Conservation (phyloP, 2,113 vertebrate species). For the Lontra canadensis region DNA sequence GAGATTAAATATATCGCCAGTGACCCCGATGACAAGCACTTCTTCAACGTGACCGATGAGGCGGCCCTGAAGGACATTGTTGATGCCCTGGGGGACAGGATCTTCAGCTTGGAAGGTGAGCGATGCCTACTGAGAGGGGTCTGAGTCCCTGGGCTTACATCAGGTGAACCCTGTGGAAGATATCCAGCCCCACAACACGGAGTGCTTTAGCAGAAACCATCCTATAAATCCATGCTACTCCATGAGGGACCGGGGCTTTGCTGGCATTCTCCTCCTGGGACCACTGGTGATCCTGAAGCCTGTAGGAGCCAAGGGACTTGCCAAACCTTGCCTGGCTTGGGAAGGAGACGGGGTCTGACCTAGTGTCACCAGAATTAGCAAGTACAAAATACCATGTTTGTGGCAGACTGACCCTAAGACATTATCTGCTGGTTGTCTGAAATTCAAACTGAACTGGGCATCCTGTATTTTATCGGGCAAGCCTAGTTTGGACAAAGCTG, state of each 20-base stretch:
- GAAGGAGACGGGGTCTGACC: background rate
- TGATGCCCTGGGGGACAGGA: conserved; percentile 94
- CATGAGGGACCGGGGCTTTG: accelerated
- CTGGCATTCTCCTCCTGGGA: background rate
- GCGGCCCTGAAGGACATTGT: conserved; percentile 97
- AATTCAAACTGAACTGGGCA: background rate
- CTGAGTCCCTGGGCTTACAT: accelerated
- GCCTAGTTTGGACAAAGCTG: background rate
- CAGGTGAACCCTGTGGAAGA: background rate
- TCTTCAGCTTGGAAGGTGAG: conserved; percentile 96
- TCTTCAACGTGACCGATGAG: conserved; percentile 97
- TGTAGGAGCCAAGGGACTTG: background rate
- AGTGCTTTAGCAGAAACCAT: background rate
- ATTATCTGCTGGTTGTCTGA: background rate
- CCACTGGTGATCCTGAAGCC: background rate
- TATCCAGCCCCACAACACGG: background rate
- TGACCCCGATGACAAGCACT: conserved; percentile 95
- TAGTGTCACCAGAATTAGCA: background rate
- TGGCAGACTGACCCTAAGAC: background rate
- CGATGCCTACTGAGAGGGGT: accelerated
- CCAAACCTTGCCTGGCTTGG: background rate
- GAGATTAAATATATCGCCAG: conserved; percentile 98
- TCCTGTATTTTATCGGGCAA: background rate
- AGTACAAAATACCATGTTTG: background rate
- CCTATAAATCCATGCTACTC: accelerated